phyloP scores from a whole-genome alignment of 2,113 vertebrate species.

The Colinus virginianus region DNA sequence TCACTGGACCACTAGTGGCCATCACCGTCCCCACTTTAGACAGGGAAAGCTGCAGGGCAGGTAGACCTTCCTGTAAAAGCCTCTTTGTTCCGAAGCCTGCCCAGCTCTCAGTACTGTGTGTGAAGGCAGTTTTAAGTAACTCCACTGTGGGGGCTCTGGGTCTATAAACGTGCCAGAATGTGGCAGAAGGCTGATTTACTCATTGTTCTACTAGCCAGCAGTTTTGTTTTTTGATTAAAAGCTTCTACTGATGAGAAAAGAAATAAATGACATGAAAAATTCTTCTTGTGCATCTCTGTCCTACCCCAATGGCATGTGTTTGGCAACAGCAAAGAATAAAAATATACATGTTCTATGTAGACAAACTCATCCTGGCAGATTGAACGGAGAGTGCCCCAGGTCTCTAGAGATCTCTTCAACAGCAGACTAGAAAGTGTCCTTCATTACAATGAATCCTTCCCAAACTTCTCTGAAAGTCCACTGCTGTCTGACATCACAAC shows the following conservation, averaged over 20 bases:
- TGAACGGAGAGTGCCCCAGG: constrained; percentile 24
- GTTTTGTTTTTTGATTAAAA: background rate
- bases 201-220: background rate
- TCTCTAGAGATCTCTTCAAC: constrained; percentile 15
- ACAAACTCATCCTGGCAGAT: constrained; percentile 58
- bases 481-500: background rate
- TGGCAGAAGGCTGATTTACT: background rate
- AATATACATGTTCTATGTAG: constrained; percentile 25
- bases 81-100: background rate
- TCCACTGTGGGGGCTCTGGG: fast-evolving
- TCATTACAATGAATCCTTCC: constrained; percentile 27
- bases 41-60: background rate
- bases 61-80: background rate
- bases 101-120: background rate
- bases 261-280: background rate
- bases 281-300: background rate
- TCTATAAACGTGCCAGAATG: background rate
- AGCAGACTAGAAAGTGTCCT: constrained; percentile 23
- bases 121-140: background rate
- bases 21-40: constrained; percentile 16
- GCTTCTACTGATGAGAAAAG: background rate
- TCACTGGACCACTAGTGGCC: background rate
- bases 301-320: background rate
- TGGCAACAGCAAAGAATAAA: constrained; percentile 47
- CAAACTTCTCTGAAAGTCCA: constrained; percentile 8